Conservation (phyloP, 2,797 vertebrate species). For the Gymnocypris eckloni region DNA sequence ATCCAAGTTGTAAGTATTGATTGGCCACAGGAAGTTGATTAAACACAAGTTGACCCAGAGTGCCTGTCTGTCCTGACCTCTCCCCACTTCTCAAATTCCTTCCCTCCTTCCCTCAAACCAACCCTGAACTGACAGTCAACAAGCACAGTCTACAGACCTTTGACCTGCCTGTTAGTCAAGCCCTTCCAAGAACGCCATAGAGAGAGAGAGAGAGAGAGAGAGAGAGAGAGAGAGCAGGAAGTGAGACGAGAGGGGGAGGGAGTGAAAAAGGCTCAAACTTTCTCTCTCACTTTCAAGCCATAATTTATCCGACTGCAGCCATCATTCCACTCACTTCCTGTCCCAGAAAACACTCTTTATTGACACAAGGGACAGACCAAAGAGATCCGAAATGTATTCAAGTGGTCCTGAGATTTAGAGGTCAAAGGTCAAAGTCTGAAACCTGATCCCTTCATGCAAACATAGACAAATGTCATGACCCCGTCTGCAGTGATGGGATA, state of each 20-base stretch:
- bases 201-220: neutral
- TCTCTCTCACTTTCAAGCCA: constrained; percentile 2
- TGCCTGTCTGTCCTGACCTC: constrained; percentile 17
- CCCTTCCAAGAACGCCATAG: constrained; percentile 13
- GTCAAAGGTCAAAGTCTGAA: constrained; percentile 45
- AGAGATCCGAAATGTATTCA: neutral
- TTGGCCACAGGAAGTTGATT: constrained; percentile 14
- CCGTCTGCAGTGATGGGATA: constrained; percentile 27
- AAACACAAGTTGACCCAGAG: constrained; percentile 30
- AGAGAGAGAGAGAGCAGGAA: neutral
- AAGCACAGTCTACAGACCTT: constrained; percentile 41
- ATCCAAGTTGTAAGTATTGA: neutral
- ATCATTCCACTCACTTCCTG: constrained; percentile 39
- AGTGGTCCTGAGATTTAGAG: constrained; percentile 12
- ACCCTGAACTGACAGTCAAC: constrained; percentile 38
- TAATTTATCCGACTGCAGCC: neutral
- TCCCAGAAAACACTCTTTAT: constrained; percentile 13
- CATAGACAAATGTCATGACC: constrained; percentile 52
- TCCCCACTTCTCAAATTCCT: neutral
- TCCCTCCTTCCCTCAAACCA: neutral
- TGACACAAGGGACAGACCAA: constrained; percentile 19
- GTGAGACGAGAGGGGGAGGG: neutral
- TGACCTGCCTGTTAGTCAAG: constrained; percentile 37
- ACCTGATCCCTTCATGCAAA: constrained; percentile 56
- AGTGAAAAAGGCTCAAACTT: neutral